These are phyloP conservation scores for Cervus canadensis DNA, from an alignment of 2,113 vertebrate genomes.

Conservation along the genomic window DNA sequence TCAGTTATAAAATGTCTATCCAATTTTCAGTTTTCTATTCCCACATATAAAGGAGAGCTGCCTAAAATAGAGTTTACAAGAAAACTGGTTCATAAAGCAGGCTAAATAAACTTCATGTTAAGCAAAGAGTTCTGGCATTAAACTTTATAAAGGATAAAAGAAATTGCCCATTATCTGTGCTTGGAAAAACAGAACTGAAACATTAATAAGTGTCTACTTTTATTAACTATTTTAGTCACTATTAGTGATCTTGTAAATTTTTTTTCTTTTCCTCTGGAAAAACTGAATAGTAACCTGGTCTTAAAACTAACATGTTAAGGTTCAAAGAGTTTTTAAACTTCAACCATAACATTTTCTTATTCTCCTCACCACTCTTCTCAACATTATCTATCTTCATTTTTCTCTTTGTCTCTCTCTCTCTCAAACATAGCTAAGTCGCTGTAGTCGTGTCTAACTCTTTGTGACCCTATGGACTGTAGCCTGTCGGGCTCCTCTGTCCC, in stretches of 20 bases:
- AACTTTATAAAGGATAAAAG: neutral
- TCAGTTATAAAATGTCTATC: neutral
- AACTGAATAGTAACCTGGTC: neutral
- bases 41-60: neutral
- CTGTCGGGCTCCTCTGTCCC: neutral
- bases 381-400: no score
- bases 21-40: neutral
- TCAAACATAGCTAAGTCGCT: neutral
- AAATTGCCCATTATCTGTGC: neutral
- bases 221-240: neutral
- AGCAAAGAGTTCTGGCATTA: neutral
- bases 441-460: neutral
- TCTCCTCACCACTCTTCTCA: neutral
- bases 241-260: neutral
- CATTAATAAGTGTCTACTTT: neutral
- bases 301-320: neutral
- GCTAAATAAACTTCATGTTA: neutral
- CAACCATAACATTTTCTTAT: neutral
- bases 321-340: neutral
- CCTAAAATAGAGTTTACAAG: neutral
- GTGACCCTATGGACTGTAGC: neutral
- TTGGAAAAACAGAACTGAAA: neutral
- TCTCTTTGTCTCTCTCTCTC: neutral
- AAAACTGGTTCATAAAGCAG: neutral
- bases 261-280: neutral